Evolutionary conservation across 2,113 vertebrate species (phyloP).

Genomic region (Cephalopholis sonnerati): DNA sequence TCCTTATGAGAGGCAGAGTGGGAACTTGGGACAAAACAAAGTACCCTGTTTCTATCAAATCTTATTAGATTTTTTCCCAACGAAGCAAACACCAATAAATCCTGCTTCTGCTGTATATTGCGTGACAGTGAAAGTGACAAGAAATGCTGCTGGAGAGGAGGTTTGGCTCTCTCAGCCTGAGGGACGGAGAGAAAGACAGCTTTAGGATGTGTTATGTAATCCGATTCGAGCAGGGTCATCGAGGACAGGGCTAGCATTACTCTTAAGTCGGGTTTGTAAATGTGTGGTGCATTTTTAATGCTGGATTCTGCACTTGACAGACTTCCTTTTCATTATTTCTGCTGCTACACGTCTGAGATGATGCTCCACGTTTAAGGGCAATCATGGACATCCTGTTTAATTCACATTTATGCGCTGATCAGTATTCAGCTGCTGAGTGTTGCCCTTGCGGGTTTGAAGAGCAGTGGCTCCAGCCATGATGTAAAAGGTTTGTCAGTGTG

Average conservation of each 20-base stretch:
- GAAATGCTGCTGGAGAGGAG: constrained; percentile 21
- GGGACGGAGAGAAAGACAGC: constrained; percentile 22
- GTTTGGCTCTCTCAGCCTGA: constrained; percentile 24
- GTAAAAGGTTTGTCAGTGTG: constrained; percentile 58
- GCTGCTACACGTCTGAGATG: constrained; percentile 22
- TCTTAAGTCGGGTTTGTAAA: constrained; percentile 51
- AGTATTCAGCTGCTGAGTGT: constrained; percentile 48
- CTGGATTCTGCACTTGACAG: constrained; percentile 16
- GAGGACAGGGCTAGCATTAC: constrained; percentile 35
- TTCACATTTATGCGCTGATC: constrained; percentile 40
- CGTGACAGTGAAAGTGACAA: constrained; percentile 52
- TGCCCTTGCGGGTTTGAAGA: constrained; percentile 53
- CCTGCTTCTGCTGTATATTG: constrained; percentile 43
- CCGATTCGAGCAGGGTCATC: constrained; percentile 36
- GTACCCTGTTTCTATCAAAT: constrained; percentile 47
- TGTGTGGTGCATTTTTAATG: constrained; percentile 38
- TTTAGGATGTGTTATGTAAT: constrained; percentile 46
- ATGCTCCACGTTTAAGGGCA: constrained; percentile 46
- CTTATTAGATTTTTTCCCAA: constrained; percentile 36
- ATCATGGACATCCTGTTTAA: constrained; percentile 46
- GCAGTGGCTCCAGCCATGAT: constrained; percentile 52
- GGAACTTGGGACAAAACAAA: constrained; percentile 49
- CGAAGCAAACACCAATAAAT: constrained; percentile 58
- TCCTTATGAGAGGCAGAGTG: constrained; percentile 24
- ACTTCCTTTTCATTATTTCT: constrained; percentile 19